These are phyloP conservation scores for Patagioenas fasciata DNA, from an alignment of 2,113 vertebrate genomes.

Conservation along the genomic window DNA sequence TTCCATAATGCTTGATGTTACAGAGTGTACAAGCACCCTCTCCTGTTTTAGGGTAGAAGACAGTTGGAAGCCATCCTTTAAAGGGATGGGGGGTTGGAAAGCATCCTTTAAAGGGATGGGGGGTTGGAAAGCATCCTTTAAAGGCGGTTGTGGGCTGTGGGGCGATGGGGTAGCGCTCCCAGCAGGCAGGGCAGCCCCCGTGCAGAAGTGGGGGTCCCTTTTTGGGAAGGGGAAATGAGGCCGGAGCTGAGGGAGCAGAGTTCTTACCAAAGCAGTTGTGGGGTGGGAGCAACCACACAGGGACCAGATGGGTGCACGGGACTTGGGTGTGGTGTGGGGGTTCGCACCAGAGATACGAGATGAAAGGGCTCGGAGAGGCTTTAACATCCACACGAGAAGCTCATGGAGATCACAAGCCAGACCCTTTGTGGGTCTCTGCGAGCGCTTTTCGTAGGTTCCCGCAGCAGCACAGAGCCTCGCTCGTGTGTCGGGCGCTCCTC, in stretches of 20 bases:
- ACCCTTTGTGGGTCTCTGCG: neutral
- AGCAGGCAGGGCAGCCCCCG: neutral
- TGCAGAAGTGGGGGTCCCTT: neutral
- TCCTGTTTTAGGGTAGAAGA: neutral
- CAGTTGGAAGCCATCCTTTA: too few relatives aligned
- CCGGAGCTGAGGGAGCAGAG: neutral
- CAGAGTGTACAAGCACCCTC: neutral
- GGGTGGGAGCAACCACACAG: neutral
- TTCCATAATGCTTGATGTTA: neutral
- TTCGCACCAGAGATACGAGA: rapidly evolving
- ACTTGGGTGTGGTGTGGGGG: neutral
- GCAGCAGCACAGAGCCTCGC: neutral
- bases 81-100: too few relatives aligned
- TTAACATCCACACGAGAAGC: neutral
- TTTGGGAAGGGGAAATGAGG: neutral
- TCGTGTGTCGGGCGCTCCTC: neutral
- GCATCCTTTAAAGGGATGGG: neutral
- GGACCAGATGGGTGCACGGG: neutral
- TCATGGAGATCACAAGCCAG: neutral
- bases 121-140: neutral
- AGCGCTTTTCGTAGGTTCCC: neutral
- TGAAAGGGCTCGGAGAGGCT: neutral
- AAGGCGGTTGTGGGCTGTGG: neutral
- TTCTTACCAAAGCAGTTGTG: neutral
- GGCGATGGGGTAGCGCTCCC: neutral